Conservation (phyloP, 2,797 vertebrate species). For the Carduelis carduelis region DNA sequence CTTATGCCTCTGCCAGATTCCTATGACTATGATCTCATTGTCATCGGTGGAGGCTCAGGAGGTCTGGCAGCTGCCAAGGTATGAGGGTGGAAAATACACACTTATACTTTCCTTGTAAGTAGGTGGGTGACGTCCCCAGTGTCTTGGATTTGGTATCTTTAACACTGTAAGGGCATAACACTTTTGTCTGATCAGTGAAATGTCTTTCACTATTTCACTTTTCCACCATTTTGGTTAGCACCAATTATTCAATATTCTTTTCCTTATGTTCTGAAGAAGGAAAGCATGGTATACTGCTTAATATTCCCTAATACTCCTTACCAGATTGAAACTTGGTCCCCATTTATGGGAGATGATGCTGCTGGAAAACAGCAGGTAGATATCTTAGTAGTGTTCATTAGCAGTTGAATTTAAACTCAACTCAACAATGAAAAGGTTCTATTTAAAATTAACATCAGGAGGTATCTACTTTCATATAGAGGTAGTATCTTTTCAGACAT, state of each 20-base stretch:
- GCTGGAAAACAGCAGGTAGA: background rate
- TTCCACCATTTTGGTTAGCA: background rate
- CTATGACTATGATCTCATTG: conserved; percentile 83
- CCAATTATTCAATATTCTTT: background rate
- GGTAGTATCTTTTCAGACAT: background rate
- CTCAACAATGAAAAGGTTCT: background rate
- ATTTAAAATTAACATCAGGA: background rate
- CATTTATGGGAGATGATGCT: background rate
- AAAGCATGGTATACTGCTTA: background rate
- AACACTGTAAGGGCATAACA: background rate
- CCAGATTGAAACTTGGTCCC: background rate
- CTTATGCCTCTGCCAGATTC: background rate
- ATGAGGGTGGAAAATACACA: background rate
- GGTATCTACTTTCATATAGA: background rate
- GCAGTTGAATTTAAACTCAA: background rate
- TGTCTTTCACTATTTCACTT: background rate
- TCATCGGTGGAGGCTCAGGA: conserved; percentile 83
- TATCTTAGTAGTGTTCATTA: background rate
- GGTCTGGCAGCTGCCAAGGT: conserved; percentile 85
- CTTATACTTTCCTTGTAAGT: background rate
- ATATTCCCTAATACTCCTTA: background rate
- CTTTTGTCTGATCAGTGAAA: background rate
- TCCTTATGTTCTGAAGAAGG: background rate
- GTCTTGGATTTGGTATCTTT: background rate
- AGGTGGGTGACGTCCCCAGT: background rate